Percentiles rank a stretch among this genome's conserved stretches.
phyloP scores from a whole-genome alignment of 2,113 vertebrate species.

The Mastomys coucha region DNA sequence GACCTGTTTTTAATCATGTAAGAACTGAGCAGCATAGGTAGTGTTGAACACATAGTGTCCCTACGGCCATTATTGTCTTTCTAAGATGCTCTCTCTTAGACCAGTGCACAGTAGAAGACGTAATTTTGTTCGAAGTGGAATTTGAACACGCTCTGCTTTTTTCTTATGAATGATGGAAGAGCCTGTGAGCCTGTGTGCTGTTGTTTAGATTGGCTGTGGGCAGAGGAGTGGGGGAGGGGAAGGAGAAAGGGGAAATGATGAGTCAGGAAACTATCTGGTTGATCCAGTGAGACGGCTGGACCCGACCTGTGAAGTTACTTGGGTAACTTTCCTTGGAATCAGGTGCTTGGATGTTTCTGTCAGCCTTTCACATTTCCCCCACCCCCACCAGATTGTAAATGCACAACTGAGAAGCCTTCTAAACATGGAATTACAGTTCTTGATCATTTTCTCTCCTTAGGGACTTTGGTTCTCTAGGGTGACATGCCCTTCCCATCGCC shows the following conservation, averaged over 20 bases:
- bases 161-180: not conserved
- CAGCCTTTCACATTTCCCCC: not conserved
- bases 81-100: not conserved
- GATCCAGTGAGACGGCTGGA: not conserved
- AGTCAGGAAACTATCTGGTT: not conserved
- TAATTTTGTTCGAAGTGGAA: not conserved
- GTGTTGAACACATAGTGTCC: constrained; percentile 19
- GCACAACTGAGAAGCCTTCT: not conserved
- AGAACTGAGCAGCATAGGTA: not conserved
- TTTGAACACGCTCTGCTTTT: not conserved
- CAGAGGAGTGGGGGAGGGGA: not conserved
- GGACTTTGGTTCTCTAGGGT: not conserved
- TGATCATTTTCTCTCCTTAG: not conserved
- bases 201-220: not conserved
- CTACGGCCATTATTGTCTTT: not conserved
- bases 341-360: constrained; percentile 48
- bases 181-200: accelerated
- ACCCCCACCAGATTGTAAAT: not conserved
- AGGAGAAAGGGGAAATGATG: not conserved
- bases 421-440: not conserved
- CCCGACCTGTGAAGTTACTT: constrained; percentile 43
- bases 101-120: not conserved
- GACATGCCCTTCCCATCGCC: not conserved
- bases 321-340: constrained; percentile 24
- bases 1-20: not conserved